Evolutionary conservation across 2,888 invertebrate species (phyloP), one percentile per base, ranked within the genome.

Genomic region (Nomada goodeniana): DNA sequence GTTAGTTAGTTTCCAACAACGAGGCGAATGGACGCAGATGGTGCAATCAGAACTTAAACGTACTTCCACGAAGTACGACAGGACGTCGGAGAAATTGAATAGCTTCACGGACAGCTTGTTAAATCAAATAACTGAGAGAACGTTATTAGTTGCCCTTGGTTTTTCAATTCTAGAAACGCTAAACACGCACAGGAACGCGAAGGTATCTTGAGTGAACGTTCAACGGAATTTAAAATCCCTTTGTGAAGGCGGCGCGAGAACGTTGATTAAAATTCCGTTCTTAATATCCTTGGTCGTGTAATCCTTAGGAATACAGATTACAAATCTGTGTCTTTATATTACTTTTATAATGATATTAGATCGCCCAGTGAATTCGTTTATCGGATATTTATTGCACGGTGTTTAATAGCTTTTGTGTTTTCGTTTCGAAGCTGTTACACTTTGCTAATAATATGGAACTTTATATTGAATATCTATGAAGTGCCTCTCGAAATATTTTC

Each of bases 1-100:
- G 77, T 82, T 82, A 84, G 83, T 73, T 80, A 83, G 83, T 83
- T 84, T 68, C 76, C 60, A 83, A 83, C 79, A 80, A 83, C 71
- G 74, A 71, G 59, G 36, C 61, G 67, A 26, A 23, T 53, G 73
- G 73, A 13, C 83, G 80, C 84, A 83, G 83, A 74, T 84, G 83
- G 75, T 29, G 76, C 76, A 83, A 82, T 84, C 84, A 26, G 70
- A 83, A 84, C 76, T 84, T 84, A 71, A 84, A 83, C 63, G 80
- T 76, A 76, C 73, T 76, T 68, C 60, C 29, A 65, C 69, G 61
- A 36, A 53, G 64, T 47, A 72, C 57, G 78, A 23, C 60, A 52
- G 47, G 44, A n/a, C 23, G 18, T 50, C 52, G 18, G 74, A 63
- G 57, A 72, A 72, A 83, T 76, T 79, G 75, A 69, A 82, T 68